Percentiles rank a stretch among this genome's conserved stretches.
phyloP scores from a whole-genome alignment of 2,797 vertebrate genomes.

The Hippopotamyrus pictus region DNA sequence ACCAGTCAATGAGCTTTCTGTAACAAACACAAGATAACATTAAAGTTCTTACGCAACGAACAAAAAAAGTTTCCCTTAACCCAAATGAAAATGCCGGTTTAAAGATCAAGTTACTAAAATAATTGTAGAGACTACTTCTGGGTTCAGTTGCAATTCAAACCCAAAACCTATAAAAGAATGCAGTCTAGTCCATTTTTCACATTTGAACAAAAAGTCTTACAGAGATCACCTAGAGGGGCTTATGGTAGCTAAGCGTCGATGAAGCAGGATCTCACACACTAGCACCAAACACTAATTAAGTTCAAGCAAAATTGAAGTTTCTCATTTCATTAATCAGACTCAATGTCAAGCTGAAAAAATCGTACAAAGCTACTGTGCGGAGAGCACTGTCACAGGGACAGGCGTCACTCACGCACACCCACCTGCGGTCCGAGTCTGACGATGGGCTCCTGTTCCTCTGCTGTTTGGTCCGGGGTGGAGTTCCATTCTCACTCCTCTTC shows the following conservation, averaged over 20 bases:
- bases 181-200: background rate
- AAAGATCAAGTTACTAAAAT: background rate
- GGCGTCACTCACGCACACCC: background rate
- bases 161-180: background rate
- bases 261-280: background rate
- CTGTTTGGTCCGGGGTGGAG: conserved; percentile 47
- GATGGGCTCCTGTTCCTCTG: conserved; percentile 45
- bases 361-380: background rate
- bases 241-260: background rate
- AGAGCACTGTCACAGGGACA: background rate
- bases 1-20: background rate
- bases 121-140: background rate
- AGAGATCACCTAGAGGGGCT: background rate
- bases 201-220: background rate
- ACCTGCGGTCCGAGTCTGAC: conserved; percentile 58
- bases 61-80: background rate
- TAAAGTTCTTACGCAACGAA: background rate
- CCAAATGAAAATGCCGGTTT: background rate
- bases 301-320: background rate
- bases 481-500: conserved; percentile 51
- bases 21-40: background rate
- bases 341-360: background rate
- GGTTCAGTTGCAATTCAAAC: background rate
- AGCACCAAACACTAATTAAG: background rate
- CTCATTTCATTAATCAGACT: background rate